Base-by-base conservation (phyloP, 1,140 invertebrate species). In the Maniola jurtina region DNA sequence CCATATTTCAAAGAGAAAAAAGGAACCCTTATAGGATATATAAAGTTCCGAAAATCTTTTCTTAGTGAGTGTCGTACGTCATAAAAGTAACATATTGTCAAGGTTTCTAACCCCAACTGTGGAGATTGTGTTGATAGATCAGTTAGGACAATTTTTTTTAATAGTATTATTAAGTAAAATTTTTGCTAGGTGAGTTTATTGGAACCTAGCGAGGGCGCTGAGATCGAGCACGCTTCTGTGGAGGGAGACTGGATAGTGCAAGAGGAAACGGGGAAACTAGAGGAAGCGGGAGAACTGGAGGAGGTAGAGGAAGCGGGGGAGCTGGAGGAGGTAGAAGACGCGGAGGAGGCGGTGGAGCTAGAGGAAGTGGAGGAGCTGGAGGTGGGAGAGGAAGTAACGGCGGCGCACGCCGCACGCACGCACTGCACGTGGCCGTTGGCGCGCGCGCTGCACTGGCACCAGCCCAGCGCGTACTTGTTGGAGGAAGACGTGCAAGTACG, bases 361-460 rank as follows among this genome's bases (percentile, higher is more conserved):
- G 42, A 54, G 36, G 64, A 13, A 15, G 76, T 25, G 45, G 6
- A 14, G 14, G 14, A 7, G 48, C 1, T 5, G 16, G 48, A 50
- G 15, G 16, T 6, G 0, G 33, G 16, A 5, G 25, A 11, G 8
- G 52, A 11, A 13, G 45, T 52, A 35, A 64, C 11, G 16, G 77
- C 77, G 13, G 68, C 72, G 7, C 80, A 74, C 55, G 71, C 81
- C n/a, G 84, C 84, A 36, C 76, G 84, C 34, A 88, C 86, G 58
- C 86, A 88, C 70, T 86, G 84, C 73, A 82, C 86, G 62, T 88
- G 86, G 86, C 86, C 86, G 68, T 72, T 88, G 57, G 38, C 69
- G 48, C 73, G 66, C 57, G 34, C 71, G n/a, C 60, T 42, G 48
- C 33, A 14, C 55, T 72, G 48, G 62, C 45, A 59, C 5, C 36